These are phyloP conservation scores for Enteromius unitaeniatus DNA, from an alignment of 2,797 vertebrate species.

Conservation along the genomic window DNA sequence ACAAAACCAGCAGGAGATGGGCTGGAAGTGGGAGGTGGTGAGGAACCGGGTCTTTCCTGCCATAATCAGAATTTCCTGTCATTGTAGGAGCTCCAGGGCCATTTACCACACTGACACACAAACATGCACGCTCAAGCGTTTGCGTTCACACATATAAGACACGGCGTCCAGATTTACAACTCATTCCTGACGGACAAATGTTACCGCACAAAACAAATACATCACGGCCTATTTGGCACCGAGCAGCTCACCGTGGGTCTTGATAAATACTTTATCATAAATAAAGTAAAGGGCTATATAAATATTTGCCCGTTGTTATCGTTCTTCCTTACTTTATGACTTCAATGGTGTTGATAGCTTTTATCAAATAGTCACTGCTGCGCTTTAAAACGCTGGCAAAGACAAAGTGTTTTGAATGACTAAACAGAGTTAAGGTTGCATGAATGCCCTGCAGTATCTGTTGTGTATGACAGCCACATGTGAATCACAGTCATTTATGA, in stretches of 20 bases:
- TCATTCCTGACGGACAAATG: neutral
- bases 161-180: conserved; percentile 23
- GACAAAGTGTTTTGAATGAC: conserved; percentile 38
- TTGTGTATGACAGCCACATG: neutral
- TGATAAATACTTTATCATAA: conserved; percentile 83
- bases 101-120: conserved; percentile 68
- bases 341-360: conserved; percentile 70
- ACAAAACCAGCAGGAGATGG: conserved; percentile 77
- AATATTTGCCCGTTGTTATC: conserved; percentile 81
- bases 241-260: conserved; percentile 65
- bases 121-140: conserved; percentile 48
- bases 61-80: conserved; percentile 84
- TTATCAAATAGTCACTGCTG: conserved; percentile 53
- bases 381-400: conserved; percentile 60
- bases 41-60: conserved; percentile 81
- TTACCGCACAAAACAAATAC: neutral
- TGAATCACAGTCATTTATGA: neutral
- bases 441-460: conserved; percentile 22
- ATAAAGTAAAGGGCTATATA: conserved; percentile 77
- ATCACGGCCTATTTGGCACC: conserved; percentile 65
- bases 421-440: neutral
- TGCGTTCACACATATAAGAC: conserved; percentile 41
- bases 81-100: conserved; percentile 77
- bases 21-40: conserved; percentile 81
- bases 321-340: conserved; percentile 72